Conservation (phyloP, 1,140 invertebrate species). For the Andrena cerasifolii region DNA sequence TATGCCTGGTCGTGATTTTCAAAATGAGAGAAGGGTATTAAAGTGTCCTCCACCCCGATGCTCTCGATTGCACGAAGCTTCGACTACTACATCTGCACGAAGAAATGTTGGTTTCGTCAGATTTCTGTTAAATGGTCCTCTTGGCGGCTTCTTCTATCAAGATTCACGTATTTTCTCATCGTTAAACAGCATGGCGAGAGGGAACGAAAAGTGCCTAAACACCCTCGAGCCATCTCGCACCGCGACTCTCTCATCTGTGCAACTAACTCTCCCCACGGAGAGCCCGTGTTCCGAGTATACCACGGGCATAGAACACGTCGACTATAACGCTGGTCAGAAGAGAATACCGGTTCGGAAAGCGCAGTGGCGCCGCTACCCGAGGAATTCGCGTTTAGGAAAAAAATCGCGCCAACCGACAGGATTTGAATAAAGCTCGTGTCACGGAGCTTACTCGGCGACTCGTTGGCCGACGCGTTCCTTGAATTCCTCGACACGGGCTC, state of each 20-base stretch:
- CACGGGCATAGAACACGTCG: conserved; percentile 59
- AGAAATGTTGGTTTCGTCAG: too few species aligned
- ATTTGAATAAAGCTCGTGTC: conserved; percentile 41
- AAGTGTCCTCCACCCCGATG: background rate
- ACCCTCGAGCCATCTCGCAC: conserved; percentile 72
- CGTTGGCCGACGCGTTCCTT: conserved; percentile 14
- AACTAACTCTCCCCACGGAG: conserved; percentile 67
- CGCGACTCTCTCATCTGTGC: conserved; percentile 63
- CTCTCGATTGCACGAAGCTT: background rate
- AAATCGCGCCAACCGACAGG: conserved; percentile 26
- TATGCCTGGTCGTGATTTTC: conserved; percentile 16
- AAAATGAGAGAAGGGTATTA: background rate
- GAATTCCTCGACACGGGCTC: conserved; percentile 26
- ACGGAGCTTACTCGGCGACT: background rate
- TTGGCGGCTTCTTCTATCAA: too few species aligned
- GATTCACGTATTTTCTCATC: conserved; percentile 60
- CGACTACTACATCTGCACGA: background rate
- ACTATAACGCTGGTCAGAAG: conserved; percentile 72
- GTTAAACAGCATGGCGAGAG: conserved; percentile 64
- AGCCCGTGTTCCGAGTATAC: conserved; percentile 62
- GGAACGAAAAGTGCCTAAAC: conserved; percentile 75
- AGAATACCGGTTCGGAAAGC: conserved; percentile 75
- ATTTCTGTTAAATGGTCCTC: too few species aligned
- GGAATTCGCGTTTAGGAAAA: conserved; percentile 62
- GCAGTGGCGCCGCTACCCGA: conserved; percentile 68